Evolutionary conservation across 1,140 invertebrate species (phyloP).

Genomic region (Magallana angulata): DNA sequence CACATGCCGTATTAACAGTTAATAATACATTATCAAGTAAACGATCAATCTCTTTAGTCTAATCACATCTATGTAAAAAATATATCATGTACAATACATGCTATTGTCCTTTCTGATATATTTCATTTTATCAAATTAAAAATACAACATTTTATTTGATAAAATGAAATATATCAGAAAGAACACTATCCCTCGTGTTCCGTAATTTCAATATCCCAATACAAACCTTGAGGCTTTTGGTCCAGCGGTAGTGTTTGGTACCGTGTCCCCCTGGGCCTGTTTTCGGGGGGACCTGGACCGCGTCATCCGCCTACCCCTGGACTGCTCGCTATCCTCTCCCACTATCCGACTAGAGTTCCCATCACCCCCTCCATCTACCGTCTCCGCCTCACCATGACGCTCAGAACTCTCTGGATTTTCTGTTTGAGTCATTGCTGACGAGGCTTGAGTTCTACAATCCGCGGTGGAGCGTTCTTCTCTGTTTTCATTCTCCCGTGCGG

Average conservation of each 20-base stretch:
- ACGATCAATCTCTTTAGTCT: too few relatives aligned
- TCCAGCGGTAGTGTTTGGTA: background rate
- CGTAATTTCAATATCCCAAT: background rate
- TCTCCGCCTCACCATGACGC: background rate
- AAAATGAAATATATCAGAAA: too few relatives aligned
- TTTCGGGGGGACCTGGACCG: constrained; percentile 29
- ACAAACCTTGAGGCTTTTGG: constrained; percentile 11
- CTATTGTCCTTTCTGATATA: too few relatives aligned
- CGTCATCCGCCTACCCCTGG: background rate
- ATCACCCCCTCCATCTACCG: background rate
- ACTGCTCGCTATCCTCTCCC: constrained; percentile 29
- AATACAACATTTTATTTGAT: too few relatives aligned
- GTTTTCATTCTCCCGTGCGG: too few relatives aligned
- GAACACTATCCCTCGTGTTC: too few relatives aligned
- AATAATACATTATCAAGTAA: too few relatives aligned
- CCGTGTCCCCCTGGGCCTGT: background rate
- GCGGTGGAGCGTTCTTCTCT: too few relatives aligned
- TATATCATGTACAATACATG: too few relatives aligned
- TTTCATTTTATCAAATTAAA: too few relatives aligned
- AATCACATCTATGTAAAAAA: too few relatives aligned
- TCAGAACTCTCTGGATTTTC: background rate
- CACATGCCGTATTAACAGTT: too few relatives aligned
- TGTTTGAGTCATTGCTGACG: background rate
- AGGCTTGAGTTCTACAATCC: background rate
- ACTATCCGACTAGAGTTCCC: background rate